Conservation (phyloP, 1,140 invertebrate genomes). For the Zaprionus vittiger region DNA sequence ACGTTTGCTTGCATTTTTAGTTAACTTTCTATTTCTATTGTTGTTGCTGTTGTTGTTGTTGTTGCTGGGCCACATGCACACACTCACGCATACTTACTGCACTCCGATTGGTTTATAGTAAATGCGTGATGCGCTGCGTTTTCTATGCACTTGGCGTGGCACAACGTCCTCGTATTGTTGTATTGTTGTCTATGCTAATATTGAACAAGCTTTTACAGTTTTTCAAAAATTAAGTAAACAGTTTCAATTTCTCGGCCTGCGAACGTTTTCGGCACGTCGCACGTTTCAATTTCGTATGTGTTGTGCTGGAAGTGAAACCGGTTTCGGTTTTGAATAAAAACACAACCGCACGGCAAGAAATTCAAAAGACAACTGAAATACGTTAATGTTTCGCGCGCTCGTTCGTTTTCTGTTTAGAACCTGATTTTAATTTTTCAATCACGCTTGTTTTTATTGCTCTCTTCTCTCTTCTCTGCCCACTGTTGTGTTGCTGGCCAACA, state of each 20-base stretch:
- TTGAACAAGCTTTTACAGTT: conserved; percentile 62
- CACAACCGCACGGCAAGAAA: conserved; percentile 74
- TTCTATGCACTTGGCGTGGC: conserved; percentile 55
- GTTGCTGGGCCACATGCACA: conserved; percentile 32
- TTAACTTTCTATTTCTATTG: conserved; percentile 78
- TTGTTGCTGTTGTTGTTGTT: conserved; percentile 56
- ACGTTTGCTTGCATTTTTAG: conserved; percentile 44
- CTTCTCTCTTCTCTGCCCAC: background rate
- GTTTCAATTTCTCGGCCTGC: conserved; percentile 29
- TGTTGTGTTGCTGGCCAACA: conserved; percentile 34
- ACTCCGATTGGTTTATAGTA: conserved; percentile 3
- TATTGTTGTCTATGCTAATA: conserved; percentile 48
- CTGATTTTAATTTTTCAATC: conserved; percentile 48
- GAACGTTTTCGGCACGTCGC: conserved; percentile 14
- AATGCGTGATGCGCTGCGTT: conserved; percentile 24
- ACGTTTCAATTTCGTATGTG: conserved; percentile 50
- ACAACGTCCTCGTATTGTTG: conserved; percentile 6
- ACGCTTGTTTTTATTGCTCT: conserved; percentile 38
- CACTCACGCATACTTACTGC: conserved; percentile 15
- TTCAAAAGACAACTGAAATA: conserved; percentile 74
- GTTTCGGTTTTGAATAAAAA: conserved; percentile 49
- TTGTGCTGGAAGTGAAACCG: conserved; percentile 46
- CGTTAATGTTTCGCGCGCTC: conserved; percentile 61
- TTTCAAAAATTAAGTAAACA: conserved; percentile 44
- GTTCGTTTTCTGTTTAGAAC: conserved; percentile 58